phyloP scores from a whole-genome alignment of 2,797 vertebrate genomes.

The Peromyscus eremicus region DNA sequence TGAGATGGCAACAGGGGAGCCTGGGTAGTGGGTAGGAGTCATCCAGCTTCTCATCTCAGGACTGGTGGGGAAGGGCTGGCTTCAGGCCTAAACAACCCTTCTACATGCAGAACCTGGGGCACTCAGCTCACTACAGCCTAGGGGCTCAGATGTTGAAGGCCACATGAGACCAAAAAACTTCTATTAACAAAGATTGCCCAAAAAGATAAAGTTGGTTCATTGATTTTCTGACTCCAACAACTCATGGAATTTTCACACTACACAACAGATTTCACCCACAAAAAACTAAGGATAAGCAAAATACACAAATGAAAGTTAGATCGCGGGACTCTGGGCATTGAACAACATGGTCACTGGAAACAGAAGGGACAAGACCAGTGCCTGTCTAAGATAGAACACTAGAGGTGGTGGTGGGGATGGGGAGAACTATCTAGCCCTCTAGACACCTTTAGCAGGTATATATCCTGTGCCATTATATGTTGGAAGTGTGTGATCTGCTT shows the following conservation, averaged over 20 bases:
- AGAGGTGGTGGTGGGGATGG: background rate
- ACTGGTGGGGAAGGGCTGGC: background rate
- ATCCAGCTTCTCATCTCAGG: too few relatives aligned
- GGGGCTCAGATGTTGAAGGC: background rate
- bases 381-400: background rate
- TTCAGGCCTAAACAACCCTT: background rate
- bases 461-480: too few relatives aligned
- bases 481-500: too few relatives aligned
- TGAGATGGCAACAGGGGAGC: background rate
- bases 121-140: background rate
- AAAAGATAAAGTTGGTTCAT: background rate
- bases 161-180: background rate
- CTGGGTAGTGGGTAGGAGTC: background rate
- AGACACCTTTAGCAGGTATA: background rate
- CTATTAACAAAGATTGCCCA: background rate
- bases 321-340: background rate
- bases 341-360: background rate
- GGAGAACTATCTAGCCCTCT: background rate
- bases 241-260: background rate
- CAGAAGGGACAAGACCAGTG: background rate
- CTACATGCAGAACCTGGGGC: background rate
- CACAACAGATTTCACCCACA: background rate
- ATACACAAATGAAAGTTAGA: background rate
- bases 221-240: slow-evolving; percentile 36
- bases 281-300: slow-evolving; percentile 33